A percentile compares a stretch with the other conserved stretches of the same genome.
phyloP scores from a whole-genome alignment of 2,113 vertebrate genomes.

The Geothlypis trichas region DNA sequence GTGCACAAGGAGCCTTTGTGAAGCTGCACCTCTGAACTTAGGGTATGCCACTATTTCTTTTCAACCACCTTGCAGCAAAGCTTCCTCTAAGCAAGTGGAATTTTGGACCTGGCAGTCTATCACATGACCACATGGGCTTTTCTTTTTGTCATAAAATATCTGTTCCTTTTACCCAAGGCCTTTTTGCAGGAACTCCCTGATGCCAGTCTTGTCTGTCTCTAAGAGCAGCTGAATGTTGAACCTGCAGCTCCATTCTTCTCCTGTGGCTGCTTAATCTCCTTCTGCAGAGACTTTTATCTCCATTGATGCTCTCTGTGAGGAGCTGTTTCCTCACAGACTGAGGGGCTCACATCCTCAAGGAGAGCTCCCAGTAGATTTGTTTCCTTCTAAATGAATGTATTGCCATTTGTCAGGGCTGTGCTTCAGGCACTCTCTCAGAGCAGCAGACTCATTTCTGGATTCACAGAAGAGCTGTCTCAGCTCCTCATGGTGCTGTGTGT shows the following conservation, averaged over 20 bases:
- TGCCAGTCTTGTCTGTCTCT: background rate
- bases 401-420: background rate
- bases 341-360: background rate
- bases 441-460: background rate
- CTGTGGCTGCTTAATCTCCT: background rate
- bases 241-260: background rate
- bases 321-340: background rate
- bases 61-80: background rate
- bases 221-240: background rate
- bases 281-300: background rate
- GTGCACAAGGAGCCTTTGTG: background rate
- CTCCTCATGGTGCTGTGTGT: background rate
- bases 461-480: background rate
- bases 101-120: background rate
- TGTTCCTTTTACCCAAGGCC: background rate
- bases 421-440: background rate
- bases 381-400: background rate
- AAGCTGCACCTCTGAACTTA: background rate
- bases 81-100: background rate
- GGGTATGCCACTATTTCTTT: background rate
- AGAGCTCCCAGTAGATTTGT: background rate
- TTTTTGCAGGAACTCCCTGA: background rate
- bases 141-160: background rate
- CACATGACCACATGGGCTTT: accelerated
- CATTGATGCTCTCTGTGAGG: background rate